Percentiles rank a stretch among this genome's conserved stretches.
Evolutionary conservation across 2,797 vertebrate genomes (phyloP).

Genomic region (Notolabrus celidotus): DNA sequence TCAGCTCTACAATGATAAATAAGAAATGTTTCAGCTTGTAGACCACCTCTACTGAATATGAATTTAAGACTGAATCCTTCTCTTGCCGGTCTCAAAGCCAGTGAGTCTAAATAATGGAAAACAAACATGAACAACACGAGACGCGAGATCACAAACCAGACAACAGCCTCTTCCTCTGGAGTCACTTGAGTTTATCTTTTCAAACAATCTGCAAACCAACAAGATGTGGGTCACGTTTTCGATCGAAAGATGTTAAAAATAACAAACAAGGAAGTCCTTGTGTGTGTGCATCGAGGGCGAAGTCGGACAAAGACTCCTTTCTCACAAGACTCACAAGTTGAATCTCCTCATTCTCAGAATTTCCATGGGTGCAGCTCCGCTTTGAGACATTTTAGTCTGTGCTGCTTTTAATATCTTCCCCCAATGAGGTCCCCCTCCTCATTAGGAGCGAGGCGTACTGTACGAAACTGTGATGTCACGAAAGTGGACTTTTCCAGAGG

Average conservation of each 20-base stretch:
- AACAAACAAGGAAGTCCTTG: constrained; percentile 67
- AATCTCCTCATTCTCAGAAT: constrained; percentile 56
- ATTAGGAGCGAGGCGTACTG: constrained; percentile 50
- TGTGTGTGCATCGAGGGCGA: constrained; percentile 36
- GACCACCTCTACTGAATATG: neutral
- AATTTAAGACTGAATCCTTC: constrained; percentile 1
- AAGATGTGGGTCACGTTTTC: constrained; percentile 51
- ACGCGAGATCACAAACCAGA: neutral
- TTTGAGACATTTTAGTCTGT: constrained; percentile 36
- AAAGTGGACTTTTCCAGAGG: constrained; percentile 77
- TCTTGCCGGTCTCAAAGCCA: neutral
- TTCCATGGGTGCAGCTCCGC: constrained; percentile 62
- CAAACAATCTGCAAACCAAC: constrained; percentile 43
- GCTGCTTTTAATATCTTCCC: constrained; percentile 49
- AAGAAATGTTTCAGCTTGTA: neutral
- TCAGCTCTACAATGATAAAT: neutral
- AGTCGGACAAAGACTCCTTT: constrained; percentile 69
- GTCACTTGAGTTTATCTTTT: constrained; percentile 59
- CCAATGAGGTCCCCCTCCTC: constrained; percentile 3
- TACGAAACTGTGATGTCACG: constrained; percentile 65
- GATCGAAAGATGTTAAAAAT: constrained; percentile 50
- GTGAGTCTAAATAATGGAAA: constrained; percentile 7
- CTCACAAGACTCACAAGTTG: constrained; percentile 48
- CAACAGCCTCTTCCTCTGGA: neutral
- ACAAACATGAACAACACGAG: neutral